Percentiles rank a stretch among this genome's conserved stretches.
These are phyloP conservation scores for Halcyon smyrnensis DNA, from an alignment of 2,797 vertebrate species.

Conservation along the genomic window DNA sequence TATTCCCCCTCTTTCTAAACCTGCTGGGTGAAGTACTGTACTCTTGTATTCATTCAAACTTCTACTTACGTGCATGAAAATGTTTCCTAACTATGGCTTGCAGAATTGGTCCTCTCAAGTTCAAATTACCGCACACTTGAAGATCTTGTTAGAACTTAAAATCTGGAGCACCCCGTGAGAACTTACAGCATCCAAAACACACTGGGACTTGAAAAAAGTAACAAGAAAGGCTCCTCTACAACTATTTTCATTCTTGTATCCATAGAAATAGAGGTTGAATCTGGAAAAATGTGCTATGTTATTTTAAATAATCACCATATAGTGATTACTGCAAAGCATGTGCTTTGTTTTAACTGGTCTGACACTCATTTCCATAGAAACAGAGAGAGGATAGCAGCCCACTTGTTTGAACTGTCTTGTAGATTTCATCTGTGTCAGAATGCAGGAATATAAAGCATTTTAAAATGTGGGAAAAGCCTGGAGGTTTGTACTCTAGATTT, in stretches of 20 bases:
- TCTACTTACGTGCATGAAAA: background rate
- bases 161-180: background rate
- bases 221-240: background rate
- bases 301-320: conserved; percentile 59
- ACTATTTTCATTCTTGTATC: conserved; percentile 27
- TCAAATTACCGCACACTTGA: background rate
- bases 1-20: background rate
- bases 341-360: conserved; percentile 44
- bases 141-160: background rate
- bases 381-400: conserved; percentile 8
- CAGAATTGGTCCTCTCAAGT: background rate
- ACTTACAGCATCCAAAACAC: background rate
- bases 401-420: conserved; percentile 54
- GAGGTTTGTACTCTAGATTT: background rate
- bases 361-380: conserved; percentile 70
- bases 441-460: conserved; percentile 41
- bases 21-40: background rate
- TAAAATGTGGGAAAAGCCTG: conserved; percentile 45
- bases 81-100: background rate
- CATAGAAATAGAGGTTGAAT: conserved; percentile 35
- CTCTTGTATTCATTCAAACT: background rate
- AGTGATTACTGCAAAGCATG: conserved; percentile 42
- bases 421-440: conserved; percentile 44
- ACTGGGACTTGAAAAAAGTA: background rate
- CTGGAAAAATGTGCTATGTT: conserved; percentile 26